Conservation (phyloP, 1,140 invertebrate species). For the Bombus waltoni region DNA sequence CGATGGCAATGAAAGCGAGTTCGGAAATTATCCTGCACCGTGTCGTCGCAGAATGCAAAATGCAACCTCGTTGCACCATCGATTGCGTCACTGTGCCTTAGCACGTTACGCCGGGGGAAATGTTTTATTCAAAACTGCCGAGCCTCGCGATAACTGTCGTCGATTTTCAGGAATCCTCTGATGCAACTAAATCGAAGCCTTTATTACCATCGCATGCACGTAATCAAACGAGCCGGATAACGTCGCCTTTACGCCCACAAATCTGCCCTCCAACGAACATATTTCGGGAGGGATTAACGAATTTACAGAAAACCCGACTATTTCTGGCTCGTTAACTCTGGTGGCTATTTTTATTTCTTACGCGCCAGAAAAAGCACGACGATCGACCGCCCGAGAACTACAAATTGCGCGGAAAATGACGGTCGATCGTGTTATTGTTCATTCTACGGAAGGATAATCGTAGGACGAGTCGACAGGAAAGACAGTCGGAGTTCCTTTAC, state of each 20-base stretch:
- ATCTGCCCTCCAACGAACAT: no score
- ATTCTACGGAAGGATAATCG: conserved; percentile 43
- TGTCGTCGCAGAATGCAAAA: not conserved
- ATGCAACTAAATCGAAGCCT: conserved; percentile 5
- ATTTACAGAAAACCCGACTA: no score
- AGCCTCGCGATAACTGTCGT: not conserved
- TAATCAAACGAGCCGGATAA: not conserved
- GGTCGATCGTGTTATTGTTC: conserved; percentile 64
- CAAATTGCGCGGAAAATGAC: conserved; percentile 65
- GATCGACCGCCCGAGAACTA: conserved; percentile 4
- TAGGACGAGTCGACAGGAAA: conserved; percentile 8
- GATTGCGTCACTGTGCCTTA: conserved; percentile 22
- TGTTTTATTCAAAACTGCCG: conserved; percentile 36
- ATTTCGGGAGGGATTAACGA: no score
- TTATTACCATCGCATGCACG: not conserved
- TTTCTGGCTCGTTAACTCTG: no score
- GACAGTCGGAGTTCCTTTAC: not conserved
- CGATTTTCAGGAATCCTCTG: conserved; percentile 22
- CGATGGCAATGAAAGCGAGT: conserved; percentile 20
- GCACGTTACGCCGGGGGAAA: not conserved
- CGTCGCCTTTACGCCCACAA: no score
- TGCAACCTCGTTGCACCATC: conserved; percentile 8
- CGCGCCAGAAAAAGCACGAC: not conserved
- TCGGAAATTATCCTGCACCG: conserved; percentile 18
- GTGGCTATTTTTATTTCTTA: not conserved